Evolutionary conservation across 92 coral and sea anemone species (phyloP).

Genomic region (Parazoanthus darwini): DNA sequence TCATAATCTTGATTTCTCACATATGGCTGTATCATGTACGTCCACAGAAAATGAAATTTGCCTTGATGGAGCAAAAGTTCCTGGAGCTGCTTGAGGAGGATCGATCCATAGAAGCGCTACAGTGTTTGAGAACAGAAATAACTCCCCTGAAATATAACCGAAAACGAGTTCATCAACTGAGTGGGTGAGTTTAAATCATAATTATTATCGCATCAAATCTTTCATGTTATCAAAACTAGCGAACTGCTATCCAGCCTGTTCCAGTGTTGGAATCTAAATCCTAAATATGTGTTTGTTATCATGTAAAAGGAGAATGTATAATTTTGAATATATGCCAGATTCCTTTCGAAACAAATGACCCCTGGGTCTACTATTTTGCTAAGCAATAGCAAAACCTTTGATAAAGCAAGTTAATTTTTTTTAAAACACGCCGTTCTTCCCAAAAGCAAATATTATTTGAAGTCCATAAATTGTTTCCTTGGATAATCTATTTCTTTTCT

Average conservation of each 20-base stretch:
- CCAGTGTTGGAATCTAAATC: background rate
- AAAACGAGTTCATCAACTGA: conserved; percentile 87
- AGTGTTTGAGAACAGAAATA: conserved; percentile 90
- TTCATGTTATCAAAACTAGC: background rate
- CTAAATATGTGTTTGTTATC: conserved; percentile 17
- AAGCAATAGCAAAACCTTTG: background rate
- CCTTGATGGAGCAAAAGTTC: conserved; percentile 95
- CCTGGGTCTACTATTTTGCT: background rate
- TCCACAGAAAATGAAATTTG: conserved; percentile 93
- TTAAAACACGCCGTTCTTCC: background rate
- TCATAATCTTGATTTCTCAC: conserved; percentile 22
- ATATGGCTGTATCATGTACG: background rate
- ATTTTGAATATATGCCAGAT: background rate
- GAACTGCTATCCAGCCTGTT: background rate
- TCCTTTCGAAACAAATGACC: background rate
- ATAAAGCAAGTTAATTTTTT: background rate
- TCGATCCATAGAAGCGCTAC: conserved; percentile 86
- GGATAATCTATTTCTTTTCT: conserved; percentile 44
- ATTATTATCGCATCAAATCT: background rate
- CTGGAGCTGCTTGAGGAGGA: conserved; percentile 91
- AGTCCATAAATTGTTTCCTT: conserved; percentile 24
- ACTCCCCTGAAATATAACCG: conserved; percentile 93
- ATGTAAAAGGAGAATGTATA: background rate
- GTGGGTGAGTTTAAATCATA: conserved; percentile 75
- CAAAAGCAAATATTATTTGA: conserved; percentile 19